Percentiles rank a stretch among this genome's conserved stretches.
Conservation (phyloP, 2,113 vertebrate genomes). For the Bubalus kerabau region DNA sequence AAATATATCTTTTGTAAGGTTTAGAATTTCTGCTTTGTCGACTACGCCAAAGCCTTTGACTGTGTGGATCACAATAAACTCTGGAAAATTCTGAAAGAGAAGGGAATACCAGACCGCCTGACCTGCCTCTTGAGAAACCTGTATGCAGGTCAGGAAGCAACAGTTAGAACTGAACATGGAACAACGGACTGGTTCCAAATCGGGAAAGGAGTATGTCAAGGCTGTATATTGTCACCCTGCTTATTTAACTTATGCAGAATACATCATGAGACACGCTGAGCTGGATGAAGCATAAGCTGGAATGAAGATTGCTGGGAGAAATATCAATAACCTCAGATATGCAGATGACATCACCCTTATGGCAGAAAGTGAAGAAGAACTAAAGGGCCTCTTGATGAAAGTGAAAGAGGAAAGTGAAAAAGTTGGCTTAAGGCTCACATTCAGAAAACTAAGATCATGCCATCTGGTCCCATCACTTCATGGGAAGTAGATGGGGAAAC, state of each 20-base stretch:
- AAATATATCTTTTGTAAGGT: neutral
- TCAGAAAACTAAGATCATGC: neutral
- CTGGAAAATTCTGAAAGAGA: neutral
- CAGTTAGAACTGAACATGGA: neutral
- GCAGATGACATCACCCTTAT: neutral
- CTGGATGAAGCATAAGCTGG: neutral
- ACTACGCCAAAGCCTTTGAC: neutral
- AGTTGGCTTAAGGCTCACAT: neutral
- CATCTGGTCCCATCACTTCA: neutral
- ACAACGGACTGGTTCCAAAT: neutral
- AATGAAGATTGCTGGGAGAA: neutral
- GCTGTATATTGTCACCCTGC: too few species aligned
- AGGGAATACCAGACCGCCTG: neutral
- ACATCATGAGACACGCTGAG: neutral
- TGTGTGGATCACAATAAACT: neutral
- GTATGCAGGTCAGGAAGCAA: neutral
- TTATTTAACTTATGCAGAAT: too few species aligned
- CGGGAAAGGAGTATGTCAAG: neutral
- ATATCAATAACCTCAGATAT: neutral
- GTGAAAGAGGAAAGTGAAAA: neutral
- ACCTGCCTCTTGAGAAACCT: neutral
- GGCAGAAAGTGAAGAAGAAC: neutral
- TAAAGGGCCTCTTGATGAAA: neutral
- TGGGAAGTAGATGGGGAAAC: neutral
- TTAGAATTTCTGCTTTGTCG: neutral